Percentiles rank a stretch among this genome's conserved stretches.
Evolutionary conservation across 2,797 vertebrate species (phyloP).

Genomic region (Margarornis squamiger): DNA sequence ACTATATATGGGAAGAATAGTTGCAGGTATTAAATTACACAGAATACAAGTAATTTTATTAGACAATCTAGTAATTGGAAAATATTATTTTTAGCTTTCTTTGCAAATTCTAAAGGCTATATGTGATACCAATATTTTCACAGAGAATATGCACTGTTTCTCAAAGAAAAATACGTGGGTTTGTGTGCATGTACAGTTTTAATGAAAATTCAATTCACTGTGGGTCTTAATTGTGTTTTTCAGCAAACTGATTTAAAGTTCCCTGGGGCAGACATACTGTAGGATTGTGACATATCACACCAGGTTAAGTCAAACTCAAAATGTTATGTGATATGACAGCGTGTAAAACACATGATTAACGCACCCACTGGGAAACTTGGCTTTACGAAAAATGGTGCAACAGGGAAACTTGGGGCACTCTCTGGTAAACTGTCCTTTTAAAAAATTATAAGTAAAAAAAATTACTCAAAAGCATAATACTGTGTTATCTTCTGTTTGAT

Average conservation of each 20-base stretch:
- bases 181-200: not conserved
- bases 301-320: constrained; percentile 74
- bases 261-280: constrained; percentile 65
- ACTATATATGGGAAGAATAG: not conserved
- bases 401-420: not conserved
- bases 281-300: constrained; percentile 74
- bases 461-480: not conserved
- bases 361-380: constrained; percentile 55
- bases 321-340: constrained; percentile 73
- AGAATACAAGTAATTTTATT: not conserved
- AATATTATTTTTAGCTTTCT: not conserved
- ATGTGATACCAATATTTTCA: constrained; percentile 16
- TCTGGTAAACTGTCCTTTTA: not conserved
- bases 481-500: not conserved
- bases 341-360: constrained; percentile 72
- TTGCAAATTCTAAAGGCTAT: not conserved
- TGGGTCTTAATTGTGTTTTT: constrained; percentile 70
- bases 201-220: constrained; percentile 41
- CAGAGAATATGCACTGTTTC: not conserved
- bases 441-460: not conserved
- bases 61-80: not conserved
- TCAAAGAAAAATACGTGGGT: not conserved
- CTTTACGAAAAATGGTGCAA: constrained; percentile 48
- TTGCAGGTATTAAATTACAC: not conserved
- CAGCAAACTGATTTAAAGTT: constrained; percentile 71